phyloP scores from a whole-genome alignment of 1,140 invertebrate species.

The Chlorops oryzae region DNA sequence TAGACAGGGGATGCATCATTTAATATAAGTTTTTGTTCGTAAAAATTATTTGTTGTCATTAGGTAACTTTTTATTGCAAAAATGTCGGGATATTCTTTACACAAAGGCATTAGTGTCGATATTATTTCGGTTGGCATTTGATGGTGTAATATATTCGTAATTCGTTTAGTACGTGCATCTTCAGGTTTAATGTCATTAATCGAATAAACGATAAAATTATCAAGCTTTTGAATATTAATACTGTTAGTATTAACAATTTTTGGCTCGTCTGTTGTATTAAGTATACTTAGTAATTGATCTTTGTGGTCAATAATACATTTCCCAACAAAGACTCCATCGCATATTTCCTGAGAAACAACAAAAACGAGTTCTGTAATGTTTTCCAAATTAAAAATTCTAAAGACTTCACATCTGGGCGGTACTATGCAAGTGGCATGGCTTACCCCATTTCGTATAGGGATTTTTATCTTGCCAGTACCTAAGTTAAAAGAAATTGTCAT shows the following conservation, averaged over 20 bases:
- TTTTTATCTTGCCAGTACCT: neutral
- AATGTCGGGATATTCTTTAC: neutral
- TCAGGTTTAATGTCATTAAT: conserved; percentile 1
- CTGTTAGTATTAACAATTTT: neutral
- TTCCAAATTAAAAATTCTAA: conserved; percentile 1
- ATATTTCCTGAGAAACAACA: too few species aligned
- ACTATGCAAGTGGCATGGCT: neutral
- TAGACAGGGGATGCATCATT: conserved; percentile 5
- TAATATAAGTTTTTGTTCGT: neutral
- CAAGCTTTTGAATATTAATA: neutral
- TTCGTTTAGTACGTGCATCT: too few species aligned
- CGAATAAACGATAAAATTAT: neutral
- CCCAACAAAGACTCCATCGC: too few species aligned
- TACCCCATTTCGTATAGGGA: neutral
- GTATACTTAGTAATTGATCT: neutral
- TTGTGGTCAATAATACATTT: neutral
- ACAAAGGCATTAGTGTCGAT: too few species aligned
- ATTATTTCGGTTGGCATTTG: too few species aligned
- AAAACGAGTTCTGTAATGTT: too few species aligned
- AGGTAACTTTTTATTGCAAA: neutral
- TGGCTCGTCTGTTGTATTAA: conserved; percentile 3
- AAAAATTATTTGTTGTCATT: conserved; percentile 5
- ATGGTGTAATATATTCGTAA: too few species aligned
- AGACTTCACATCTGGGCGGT: conserved; percentile 6
- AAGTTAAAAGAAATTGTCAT: neutral